Conservation (phyloP, 2,113 vertebrate species). For the Lagenorhynchus albirostris region DNA sequence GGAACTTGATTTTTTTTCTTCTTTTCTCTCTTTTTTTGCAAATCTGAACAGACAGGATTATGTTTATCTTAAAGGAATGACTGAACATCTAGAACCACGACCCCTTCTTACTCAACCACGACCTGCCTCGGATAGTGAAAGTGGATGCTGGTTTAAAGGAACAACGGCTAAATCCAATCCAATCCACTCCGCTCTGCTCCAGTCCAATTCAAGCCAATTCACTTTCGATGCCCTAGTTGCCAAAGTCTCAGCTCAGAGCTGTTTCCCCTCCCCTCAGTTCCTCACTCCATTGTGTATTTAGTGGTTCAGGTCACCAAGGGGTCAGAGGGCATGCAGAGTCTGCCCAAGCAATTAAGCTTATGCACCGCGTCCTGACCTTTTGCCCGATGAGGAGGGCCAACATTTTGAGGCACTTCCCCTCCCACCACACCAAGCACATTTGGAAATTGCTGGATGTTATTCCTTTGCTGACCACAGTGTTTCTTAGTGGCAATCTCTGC, state of each 20-base stretch:
- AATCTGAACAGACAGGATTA: not conserved
- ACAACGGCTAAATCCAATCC: not conserved
- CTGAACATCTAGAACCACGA: not conserved
- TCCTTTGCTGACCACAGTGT: not conserved
- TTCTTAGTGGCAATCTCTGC: not conserved
- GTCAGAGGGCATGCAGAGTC: conserved; percentile 61
- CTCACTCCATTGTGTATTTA: conserved; percentile 50
- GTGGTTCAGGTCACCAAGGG: conserved; percentile 48
- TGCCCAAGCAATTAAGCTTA: conserved; percentile 72
- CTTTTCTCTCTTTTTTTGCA: not conserved
- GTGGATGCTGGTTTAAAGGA: not conserved
- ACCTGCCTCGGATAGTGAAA: not conserved
- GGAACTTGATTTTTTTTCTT: not conserved
- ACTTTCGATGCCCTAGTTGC: not conserved
- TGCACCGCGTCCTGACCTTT: conserved; percentile 63
- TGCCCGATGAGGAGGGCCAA: not conserved
- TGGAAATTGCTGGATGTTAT: conserved; percentile 52
- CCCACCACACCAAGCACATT: conserved; percentile 36
- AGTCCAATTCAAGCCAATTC: conserved; percentile 14
- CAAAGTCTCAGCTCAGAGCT: conserved; percentile 1
- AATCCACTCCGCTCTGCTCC: not conserved
- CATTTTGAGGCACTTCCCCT: conserved; percentile 6
- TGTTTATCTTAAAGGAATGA: conserved; percentile 2
- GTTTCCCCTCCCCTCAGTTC: not conserved
- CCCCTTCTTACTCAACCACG: not conserved